Evolutionary conservation across 2,888 invertebrate genomes (phyloP).

Genomic region (Drosophila formosana): DNA sequence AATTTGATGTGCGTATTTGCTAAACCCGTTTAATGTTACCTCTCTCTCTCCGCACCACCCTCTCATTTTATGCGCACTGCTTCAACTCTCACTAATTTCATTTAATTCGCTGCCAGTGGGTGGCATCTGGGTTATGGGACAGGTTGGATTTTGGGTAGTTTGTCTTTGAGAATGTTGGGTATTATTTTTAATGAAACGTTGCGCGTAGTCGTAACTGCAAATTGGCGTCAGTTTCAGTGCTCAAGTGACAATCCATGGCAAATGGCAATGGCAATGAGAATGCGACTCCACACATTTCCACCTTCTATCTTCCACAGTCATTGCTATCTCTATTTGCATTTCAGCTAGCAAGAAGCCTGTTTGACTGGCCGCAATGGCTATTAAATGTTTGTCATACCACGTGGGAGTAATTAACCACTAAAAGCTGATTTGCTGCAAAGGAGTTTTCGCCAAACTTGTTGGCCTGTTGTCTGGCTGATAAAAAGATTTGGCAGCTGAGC

Average conservation of each 20-base stretch:
- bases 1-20: conserved; percentile 77
- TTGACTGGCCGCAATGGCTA: conserved; percentile 17
- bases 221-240: conserved; percentile 54
- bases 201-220: conserved; percentile 70
- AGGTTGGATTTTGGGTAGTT: conserved; percentile 49
- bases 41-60: not conserved
- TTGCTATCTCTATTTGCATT: conserved; percentile 57
- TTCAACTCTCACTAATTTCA: conserved; percentile 60
- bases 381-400: conserved; percentile 55
- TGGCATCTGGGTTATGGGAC: conserved; percentile 24
- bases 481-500: conserved; percentile 64
- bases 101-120: conserved; percentile 71
- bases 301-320: not conserved
- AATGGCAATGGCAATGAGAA: conserved; percentile 8
- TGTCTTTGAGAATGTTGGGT: conserved; percentile 43
- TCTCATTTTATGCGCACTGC: not conserved
- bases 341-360: conserved; percentile 20
- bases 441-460: conserved; percentile 11
- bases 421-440: conserved; percentile 22
- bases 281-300: not conserved
- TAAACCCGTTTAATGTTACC: conserved; percentile 72
- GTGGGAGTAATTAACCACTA: conserved; percentile 66
- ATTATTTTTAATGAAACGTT: conserved; percentile 75
- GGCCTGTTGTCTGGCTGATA: conserved; percentile 59
- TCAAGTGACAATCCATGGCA: conserved; percentile 36